Percentiles rank a stretch among this genome's conserved stretches.
Evolutionary conservation across 2,113 vertebrate genomes (phyloP).

Genomic region (Colistium nudipinnis): DNA sequence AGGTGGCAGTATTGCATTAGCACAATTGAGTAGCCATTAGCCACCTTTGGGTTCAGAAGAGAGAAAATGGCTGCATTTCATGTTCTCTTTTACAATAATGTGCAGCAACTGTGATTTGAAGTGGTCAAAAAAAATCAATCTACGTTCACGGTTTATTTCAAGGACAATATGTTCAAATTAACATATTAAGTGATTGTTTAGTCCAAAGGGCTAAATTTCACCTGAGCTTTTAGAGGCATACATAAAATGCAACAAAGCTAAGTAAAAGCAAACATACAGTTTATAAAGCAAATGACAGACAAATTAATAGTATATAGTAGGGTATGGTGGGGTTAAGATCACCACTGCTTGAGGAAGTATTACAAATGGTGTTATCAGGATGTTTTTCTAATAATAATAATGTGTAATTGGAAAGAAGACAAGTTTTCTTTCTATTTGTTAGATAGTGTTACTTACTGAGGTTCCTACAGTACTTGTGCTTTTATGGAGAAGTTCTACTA

Average conservation of each 20-base stretch:
- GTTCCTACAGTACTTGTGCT: background rate
- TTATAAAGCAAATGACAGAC: background rate
- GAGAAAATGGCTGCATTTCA: slow-evolving; percentile 38
- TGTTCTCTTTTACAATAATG: slow-evolving; percentile 3
- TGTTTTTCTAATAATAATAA: background rate
- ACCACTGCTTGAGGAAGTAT: background rate
- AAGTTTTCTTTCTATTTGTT: slow-evolving; percentile 13
- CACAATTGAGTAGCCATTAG: too few species aligned
- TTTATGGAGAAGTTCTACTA: background rate
- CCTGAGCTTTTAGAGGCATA: background rate
- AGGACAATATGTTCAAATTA: background rate
- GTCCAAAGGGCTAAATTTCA: background rate
- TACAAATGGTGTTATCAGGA: background rate
- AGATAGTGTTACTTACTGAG: slow-evolving; percentile 5
- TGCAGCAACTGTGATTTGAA: slow-evolving; percentile 5
- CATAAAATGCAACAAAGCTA: background rate
- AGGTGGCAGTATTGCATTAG: slow-evolving; percentile 57
- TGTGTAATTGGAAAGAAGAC: background rate
- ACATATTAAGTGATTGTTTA: background rate
- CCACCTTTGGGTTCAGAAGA: background rate
- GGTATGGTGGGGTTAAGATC: too few species aligned
- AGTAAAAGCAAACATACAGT: background rate
- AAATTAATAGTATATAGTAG: background rate
- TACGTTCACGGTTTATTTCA: background rate
- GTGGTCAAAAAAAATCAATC: background rate